A percentile compares a stretch with the other conserved stretches of the same genome.
Evolutionary conservation across 2,888 invertebrate species (phyloP).

Genomic region (Pinctada fucata): DNA sequence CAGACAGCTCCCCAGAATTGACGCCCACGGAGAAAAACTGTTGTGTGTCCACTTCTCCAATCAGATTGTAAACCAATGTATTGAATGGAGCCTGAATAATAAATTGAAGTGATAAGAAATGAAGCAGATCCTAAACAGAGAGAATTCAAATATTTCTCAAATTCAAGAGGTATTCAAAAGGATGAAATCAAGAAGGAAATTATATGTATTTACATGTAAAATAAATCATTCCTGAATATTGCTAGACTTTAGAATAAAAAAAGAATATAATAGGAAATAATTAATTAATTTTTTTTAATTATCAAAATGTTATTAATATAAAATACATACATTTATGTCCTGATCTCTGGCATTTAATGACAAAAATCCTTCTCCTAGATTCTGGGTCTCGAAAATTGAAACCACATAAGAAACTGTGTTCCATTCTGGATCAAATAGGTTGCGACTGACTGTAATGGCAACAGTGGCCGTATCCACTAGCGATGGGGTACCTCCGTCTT

Average conservation of each 20-base stretch:
- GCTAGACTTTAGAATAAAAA: no score
- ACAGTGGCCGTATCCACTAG: conserved; percentile 49
- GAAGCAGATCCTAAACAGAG: background rate
- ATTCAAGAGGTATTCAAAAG: no score
- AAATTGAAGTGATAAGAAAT: background rate
- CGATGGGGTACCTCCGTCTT: conserved; percentile 64
- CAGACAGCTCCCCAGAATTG: conserved; percentile 29
- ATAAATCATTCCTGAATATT: no score
- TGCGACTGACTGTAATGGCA: conserved; percentile 51
- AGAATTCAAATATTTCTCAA: background rate
- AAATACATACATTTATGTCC: conserved; percentile 24
- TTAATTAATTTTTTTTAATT: no score
- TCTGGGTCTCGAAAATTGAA: conserved; percentile 24
- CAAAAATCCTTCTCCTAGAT: conserved; percentile 27
- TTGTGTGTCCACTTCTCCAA: conserved; percentile 15
- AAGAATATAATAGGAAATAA: no score
- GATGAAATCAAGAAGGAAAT: no score
- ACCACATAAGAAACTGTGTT: conserved; percentile 10
- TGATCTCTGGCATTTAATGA: conserved; percentile 17
- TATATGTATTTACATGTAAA: no score
- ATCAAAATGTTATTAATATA: background rate
- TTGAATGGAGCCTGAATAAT: conserved; percentile 50
- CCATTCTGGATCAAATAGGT: conserved; percentile 52
- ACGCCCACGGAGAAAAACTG: conserved; percentile 27
- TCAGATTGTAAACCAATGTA: conserved; percentile 37